A percentile compares a stretch with the other conserved stretches of the same genome.
These are phyloP conservation scores for Adelges cooleyi DNA, from an alignment of 1,140 invertebrate species.

Conservation along the genomic window DNA sequence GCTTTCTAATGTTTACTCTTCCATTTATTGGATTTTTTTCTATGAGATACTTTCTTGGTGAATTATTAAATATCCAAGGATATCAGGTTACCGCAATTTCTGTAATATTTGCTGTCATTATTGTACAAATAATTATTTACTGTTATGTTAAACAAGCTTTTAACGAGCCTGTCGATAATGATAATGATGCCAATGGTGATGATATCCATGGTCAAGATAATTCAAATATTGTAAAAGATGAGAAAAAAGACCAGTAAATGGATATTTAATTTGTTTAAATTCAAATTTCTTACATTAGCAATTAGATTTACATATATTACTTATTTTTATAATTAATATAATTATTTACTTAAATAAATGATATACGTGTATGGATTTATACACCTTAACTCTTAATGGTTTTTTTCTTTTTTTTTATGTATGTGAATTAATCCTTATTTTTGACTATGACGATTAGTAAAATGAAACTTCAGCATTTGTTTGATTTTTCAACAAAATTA, in stretches of 20 bases:
- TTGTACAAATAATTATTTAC: slow-evolving; percentile 27
- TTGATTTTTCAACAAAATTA: too few species aligned
- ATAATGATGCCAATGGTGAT: background rate
- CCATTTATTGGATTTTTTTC: slow-evolving; percentile 21
- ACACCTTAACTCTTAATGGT: too few species aligned
- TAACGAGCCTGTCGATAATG: slow-evolving; percentile 10
- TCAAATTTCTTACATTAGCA: too few species aligned
- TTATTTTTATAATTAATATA: too few species aligned
- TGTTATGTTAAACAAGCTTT: slow-evolving; percentile 23
- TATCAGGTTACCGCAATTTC: slow-evolving; percentile 9
- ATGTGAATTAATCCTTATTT: too few species aligned
- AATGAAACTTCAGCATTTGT: too few species aligned
- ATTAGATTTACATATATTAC: too few species aligned
- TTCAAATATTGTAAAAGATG: background rate
- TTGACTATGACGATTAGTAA: too few species aligned
- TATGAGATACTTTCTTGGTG: slow-evolving; percentile 18
- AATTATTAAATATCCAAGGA: slow-evolving; percentile 8
- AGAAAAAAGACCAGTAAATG: slow-evolving; percentile 3
- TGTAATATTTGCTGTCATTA: slow-evolving; percentile 23
- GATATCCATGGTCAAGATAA: background rate
- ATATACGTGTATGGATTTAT: too few species aligned
- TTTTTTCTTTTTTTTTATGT: too few species aligned
- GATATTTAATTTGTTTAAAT: too few species aligned
- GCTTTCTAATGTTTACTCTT: slow-evolving; percentile 22
- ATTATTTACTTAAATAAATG: too few species aligned